Percentiles rank a stretch among this genome's conserved stretches.
Conservation (phyloP, 2,888 invertebrate species). For the Parelbella ahira region DNA sequence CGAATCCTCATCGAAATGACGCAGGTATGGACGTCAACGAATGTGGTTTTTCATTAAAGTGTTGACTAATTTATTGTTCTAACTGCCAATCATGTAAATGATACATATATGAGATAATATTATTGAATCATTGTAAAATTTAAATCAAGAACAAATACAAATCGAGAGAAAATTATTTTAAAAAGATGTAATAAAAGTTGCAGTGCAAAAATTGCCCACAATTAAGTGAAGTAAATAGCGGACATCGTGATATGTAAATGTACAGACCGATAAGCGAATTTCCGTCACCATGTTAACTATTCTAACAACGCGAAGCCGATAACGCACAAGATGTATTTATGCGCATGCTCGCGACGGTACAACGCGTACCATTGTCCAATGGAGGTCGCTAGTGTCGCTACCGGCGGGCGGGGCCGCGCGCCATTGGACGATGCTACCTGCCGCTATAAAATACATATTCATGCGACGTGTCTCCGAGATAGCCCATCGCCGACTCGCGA, state of each 20-base stretch:
- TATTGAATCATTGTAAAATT: too few species aligned
- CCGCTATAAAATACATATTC: slow-evolving; percentile 29
- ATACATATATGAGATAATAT: too few species aligned
- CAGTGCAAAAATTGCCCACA: slow-evolving; percentile 19
- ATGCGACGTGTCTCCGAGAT: slow-evolving; percentile 30
- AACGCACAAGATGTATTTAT: slow-evolving; percentile 24
- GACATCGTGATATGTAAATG: slow-evolving; percentile 24
- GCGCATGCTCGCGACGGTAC: slow-evolving; percentile 21
- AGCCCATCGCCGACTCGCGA: slow-evolving; percentile 28
- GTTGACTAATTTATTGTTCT: too few species aligned
- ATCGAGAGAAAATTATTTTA: too few species aligned
- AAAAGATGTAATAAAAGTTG: too few species aligned
- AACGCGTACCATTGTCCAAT: slow-evolving; percentile 28
- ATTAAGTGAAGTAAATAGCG: slow-evolving; percentile 21
- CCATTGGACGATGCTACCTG: slow-evolving; percentile 33
- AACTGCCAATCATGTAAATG: too few species aligned
- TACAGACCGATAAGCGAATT: slow-evolving; percentile 25
- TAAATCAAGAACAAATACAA: too few species aligned
- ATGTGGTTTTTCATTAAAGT: too few species aligned
- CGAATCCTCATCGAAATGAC: too few species aligned
- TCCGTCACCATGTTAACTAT: slow-evolving; percentile 28
- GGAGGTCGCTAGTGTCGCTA: slow-evolving; percentile 12
- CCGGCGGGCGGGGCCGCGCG: slow-evolving; percentile 30
- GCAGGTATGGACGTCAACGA: too few species aligned
- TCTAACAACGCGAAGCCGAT: slow-evolving; percentile 25